Base-by-base conservation (phyloP, 2,113 vertebrate species). In the Turdus rufiventris region DNA sequence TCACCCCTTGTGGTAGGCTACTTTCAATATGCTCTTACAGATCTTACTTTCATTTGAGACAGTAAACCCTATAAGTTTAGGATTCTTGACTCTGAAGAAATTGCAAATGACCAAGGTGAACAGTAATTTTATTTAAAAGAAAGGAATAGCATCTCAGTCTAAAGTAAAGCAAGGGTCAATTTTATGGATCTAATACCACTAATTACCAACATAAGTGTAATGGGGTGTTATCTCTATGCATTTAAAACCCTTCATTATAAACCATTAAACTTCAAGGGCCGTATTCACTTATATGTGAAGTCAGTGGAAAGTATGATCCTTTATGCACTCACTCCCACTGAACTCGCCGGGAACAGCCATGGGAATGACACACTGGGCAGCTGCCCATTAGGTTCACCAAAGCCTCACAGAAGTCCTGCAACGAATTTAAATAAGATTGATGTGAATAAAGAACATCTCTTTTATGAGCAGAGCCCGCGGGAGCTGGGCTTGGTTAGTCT, bases 311-410 rank as follows among this genome's bases (percentile, higher is more conserved):
- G 65, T 8, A 38, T 1, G 31, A 61, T 57, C 67, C 33, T 33
- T 63, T 26, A 34, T 25, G 31, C 53, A 33, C 29, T 66, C 26
- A 42, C 8, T 81, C 19, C 38, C 7, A 19, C 1, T 5, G 17
- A 84, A n/a, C 16, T 5, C 33, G 18, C 17, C 0, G 0, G 42
- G 28, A 68, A 47, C 14, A 66, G 48, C 48, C 68, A 26, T 0
- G 6, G 47, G 18, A 63, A 45, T 3, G 33, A 36, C 26, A 24
- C 53, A 51, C 14, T 7, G 4, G 26, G 36, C 34, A 14, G 20
- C 51, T 18, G 45, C 77, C 43, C 40, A 25, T 4, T 0, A 17
- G 28, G 18, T 4, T 34, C 43, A 17, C 9, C 34, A 38, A 15
- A 63, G 15, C 47, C 51, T 82, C 31, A 43, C 24, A 3, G 9